phyloP scores from a whole-genome alignment of 2,113 vertebrate species.

The Microtus montanus region DNA sequence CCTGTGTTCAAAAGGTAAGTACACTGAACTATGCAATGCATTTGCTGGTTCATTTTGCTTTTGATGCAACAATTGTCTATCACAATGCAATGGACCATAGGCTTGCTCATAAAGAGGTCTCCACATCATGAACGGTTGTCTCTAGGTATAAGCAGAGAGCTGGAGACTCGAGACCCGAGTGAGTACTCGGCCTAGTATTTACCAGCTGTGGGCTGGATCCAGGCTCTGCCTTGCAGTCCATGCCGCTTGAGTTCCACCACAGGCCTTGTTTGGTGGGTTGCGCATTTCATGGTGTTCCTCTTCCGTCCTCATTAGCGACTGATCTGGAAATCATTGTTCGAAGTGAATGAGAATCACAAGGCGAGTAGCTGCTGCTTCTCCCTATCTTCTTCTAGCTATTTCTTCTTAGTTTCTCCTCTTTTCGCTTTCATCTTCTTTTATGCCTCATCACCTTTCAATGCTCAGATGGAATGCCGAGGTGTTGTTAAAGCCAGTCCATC shows the following conservation, averaged over 20 bases:
- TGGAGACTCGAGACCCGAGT: background rate
- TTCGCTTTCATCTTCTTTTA: slow-evolving; percentile 8
- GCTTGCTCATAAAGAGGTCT: background rate
- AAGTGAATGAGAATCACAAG: slow-evolving; percentile 1
- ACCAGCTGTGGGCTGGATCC: background rate
- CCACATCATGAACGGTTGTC: background rate
- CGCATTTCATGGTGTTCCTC: background rate
- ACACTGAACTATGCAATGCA: slow-evolving; percentile 47
- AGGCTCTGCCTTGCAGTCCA: background rate
- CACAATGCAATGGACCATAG: background rate
- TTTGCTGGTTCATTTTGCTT: slow-evolving; percentile 74
- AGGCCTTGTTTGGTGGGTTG: background rate
- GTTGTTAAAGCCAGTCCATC: background rate
- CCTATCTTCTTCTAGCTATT: background rate
- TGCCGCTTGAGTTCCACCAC: background rate
- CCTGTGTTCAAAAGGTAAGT: slow-evolving; percentile 57
- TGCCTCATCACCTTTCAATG: background rate
- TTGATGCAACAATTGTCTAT: slow-evolving; percentile 26
- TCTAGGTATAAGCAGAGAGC: background rate
- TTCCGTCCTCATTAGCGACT: background rate
- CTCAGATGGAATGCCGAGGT: background rate
- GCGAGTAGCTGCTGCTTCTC: background rate
- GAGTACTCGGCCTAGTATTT: background rate
- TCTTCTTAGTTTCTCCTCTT: background rate
- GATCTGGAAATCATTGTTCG: background rate